These are phyloP conservation scores for Carapus acus DNA, from an alignment of 2,797 vertebrate species.

Conservation along the genomic window DNA sequence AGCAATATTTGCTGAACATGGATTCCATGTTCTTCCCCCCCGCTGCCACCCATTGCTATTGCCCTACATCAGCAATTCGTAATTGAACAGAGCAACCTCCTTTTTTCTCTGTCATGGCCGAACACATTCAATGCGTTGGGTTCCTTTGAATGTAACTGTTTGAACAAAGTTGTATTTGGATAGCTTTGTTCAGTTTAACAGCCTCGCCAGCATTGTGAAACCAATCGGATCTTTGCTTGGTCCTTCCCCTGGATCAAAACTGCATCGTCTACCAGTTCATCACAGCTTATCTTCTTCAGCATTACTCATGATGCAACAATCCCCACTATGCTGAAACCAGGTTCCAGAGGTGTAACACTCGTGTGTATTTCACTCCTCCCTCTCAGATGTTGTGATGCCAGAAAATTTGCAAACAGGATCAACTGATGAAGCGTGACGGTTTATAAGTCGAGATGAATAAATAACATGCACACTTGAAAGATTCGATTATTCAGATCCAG, in stretches of 20 bases:
- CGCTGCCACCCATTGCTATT: background rate
- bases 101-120: background rate
- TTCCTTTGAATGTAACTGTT: background rate
- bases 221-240: no score
- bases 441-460: conserved; percentile 19
- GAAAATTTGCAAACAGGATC: conserved; percentile 19
- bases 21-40: background rate
- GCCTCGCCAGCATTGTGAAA: no score
- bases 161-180: no score
- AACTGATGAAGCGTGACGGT: conserved; percentile 22
- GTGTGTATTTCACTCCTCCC: conserved; percentile 26
- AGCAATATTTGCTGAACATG: conserved; percentile 22
- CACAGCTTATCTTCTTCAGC: conserved; percentile 23
- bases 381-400: conserved; percentile 1
- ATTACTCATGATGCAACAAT: conserved; percentile 23
- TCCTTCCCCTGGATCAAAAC: background rate
- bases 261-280: conserved; percentile 19
- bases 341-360: conserved; percentile 17
- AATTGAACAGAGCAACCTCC: background rate
- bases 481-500: conserved; percentile 14
- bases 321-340: background rate
- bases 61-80: conserved; percentile 15
- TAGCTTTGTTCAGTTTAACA: no score
- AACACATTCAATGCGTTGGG: no score
- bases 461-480: conserved; percentile 19